Base-by-base conservation (phyloP, 1,140 invertebrate genomes). In the Lithobius niger region DNA sequence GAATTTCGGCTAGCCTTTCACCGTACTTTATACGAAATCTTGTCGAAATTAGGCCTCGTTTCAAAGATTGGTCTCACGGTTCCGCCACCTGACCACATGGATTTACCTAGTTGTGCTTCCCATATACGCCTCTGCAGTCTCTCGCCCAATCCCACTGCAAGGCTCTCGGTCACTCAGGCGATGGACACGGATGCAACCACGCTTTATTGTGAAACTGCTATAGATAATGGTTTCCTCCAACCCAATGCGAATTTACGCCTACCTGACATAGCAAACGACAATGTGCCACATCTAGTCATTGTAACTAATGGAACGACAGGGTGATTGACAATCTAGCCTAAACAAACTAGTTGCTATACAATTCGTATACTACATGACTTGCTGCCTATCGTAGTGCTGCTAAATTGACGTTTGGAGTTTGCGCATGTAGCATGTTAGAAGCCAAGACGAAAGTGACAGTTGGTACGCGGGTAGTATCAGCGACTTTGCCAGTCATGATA, bases 1-100 rank as follows among this genome's bases (percentile, higher is more conserved):
- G 80, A 82, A 60, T 76, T 83, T 62, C 71, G 79, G 19, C 62
- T 74, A 0, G 79, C 79, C 2, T 79, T 79, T 1, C 69, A 75
- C 1, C 72, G 76, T 47, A 76, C 80, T 3, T 65, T 78, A 0
- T 76, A 77, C 50, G 72, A 62, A 13, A n/a, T 66, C 2, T 48
- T 67, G 31, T 61, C 61, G 16, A 62, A 63, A 45, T 48, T 70
- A n/a, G 61, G 64, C 0, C 55, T 60, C 4, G 52, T 48, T 15
- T 18, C 2, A 19, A 31, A 27, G 24, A 28, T n/a, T 18, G 52
- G 18, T 16, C 16, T 47, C 18, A 61, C 57, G 25, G 54, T 58
- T 19, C 51, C 55, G 27, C 59, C 28, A 44, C 57, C 26, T 21
- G 55, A 62, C 21, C 57, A 61, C 36, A 59, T 59, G 10, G 68